Percentiles rank a stretch among this genome's conserved stretches.
Evolutionary conservation across 2,113 vertebrate genomes (phyloP).

Genomic region (Sinocyclocheilus rhinocerous): DNA sequence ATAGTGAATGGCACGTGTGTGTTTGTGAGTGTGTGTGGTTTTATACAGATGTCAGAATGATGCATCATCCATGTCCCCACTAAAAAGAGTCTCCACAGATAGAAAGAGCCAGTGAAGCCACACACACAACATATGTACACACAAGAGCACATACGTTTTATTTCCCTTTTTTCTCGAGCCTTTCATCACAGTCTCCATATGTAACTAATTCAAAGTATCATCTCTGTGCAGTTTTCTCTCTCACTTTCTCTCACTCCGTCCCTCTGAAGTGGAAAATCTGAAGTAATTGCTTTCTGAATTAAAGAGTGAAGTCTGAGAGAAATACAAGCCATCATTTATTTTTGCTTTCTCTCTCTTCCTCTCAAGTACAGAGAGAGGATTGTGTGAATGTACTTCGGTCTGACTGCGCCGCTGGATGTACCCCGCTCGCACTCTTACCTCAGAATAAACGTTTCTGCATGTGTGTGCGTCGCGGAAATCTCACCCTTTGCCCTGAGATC

Average conservation of each 20-base stretch:
- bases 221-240: conserved; percentile 61
- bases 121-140: conserved; percentile 38
- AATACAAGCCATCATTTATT: conserved; percentile 72
- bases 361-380: conserved; percentile 51
- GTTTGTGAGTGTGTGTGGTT: conserved; percentile 42
- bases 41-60: conserved; percentile 46
- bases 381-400: conserved; percentile 21
- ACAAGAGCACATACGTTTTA: conserved; percentile 53
- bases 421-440: conserved; percentile 27
- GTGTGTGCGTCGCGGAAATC: conserved; percentile 24
- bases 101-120: conserved; percentile 16
- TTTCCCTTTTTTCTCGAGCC: conserved; percentile 44
- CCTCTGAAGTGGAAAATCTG: conserved; percentile 78
- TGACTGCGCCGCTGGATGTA: conserved; percentile 26
- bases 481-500: conserved; percentile 34
- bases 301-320: conserved; percentile 70
- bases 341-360: conserved; percentile 54
- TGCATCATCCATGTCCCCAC: conserved; percentile 45
- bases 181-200: conserved; percentile 61
- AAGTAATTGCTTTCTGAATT: conserved; percentile 81
- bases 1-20: conserved; percentile 2
- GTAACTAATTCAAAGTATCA: conserved; percentile 65
- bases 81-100: conserved; percentile 49
- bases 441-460: conserved; percentile 26
- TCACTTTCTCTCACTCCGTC: conserved; percentile 51